These are phyloP conservation scores for Tichodroma muraria DNA, from an alignment of 2,113 vertebrate genomes.

Conservation along the genomic window DNA sequence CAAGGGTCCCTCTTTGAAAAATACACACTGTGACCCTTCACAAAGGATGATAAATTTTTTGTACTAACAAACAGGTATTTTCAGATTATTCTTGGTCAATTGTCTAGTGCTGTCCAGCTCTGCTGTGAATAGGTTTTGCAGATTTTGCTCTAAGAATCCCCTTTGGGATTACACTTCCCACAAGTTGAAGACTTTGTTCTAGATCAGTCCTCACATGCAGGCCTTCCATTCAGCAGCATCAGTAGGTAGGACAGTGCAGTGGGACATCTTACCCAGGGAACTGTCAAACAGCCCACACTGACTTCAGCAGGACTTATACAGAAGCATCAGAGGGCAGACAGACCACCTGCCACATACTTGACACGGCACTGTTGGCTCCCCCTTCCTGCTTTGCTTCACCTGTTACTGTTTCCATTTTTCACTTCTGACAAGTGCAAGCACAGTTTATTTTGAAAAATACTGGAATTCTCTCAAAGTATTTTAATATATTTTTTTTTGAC, in stretches of 20 bases:
- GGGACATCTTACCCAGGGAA: background rate
- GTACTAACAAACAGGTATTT: background rate
- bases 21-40: background rate
- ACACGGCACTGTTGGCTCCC: background rate
- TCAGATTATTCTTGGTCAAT: background rate
- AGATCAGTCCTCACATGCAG: background rate
- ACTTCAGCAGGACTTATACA: background rate
- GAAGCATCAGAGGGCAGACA: background rate
- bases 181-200: background rate
- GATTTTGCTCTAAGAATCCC: background rate
- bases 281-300: background rate
- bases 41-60: background rate
- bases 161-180: background rate
- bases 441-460: background rate
- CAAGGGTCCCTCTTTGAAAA: background rate
- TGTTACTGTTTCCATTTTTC: background rate
- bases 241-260: background rate
- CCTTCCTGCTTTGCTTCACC: background rate
- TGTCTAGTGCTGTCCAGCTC: background rate
- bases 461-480: background rate
- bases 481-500: background rate
- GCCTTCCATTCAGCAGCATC: background rate
- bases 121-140: background rate
- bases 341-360: background rate
- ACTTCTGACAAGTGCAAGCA: background rate